Evolutionary conservation across 2,888 invertebrate genomes (phyloP).

Genomic region (Chrysodeixis includens): DNA sequence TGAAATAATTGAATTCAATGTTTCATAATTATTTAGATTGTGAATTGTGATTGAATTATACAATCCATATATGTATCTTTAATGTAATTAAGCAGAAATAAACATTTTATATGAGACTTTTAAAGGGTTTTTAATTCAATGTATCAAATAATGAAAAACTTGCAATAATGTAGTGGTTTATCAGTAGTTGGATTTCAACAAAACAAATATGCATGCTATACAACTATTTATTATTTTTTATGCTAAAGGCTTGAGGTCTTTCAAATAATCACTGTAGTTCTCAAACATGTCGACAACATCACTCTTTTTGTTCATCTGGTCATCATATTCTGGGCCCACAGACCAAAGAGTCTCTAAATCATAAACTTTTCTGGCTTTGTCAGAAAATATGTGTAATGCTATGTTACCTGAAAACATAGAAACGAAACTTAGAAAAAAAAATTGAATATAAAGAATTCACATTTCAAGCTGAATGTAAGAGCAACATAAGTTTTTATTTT

Average conservation of each 20-base stretch:
- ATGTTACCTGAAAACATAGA: slow-evolving; percentile 93
- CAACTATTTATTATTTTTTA: slow-evolving; percentile 50
- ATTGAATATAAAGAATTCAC: too few relatives aligned
- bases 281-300: slow-evolving; percentile 91
- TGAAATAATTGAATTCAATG: slow-evolving; percentile 71
- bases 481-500: too few relatives aligned
- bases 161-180: neutral
- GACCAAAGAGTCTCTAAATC: slow-evolving; percentile 98
- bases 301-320: slow-evolving; percentile 90
- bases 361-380: slow-evolving; percentile 91
- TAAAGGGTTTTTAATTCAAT: slow-evolving; percentile 68
- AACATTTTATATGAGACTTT: slow-evolving; percentile 89
- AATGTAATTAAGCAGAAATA: slow-evolving; percentile 86
- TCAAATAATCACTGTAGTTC: slow-evolving; percentile 91
- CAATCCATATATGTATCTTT: slow-evolving; percentile 85
- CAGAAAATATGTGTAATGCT: slow-evolving; percentile 95
- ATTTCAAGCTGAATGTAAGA: too few relatives aligned
- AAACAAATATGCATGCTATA: slow-evolving; percentile 19
- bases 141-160: neutral
- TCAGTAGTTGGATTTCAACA: neutral
- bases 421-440: neutral
- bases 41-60: slow-evolving; percentile 81
- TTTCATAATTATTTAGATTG: slow-evolving; percentile 72
- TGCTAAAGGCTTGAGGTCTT: slow-evolving; percentile 90
- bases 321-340: slow-evolving; percentile 95